Conservation (phyloP, 2,797 vertebrate genomes). For the Paramormyrops hopkinsi region DNA sequence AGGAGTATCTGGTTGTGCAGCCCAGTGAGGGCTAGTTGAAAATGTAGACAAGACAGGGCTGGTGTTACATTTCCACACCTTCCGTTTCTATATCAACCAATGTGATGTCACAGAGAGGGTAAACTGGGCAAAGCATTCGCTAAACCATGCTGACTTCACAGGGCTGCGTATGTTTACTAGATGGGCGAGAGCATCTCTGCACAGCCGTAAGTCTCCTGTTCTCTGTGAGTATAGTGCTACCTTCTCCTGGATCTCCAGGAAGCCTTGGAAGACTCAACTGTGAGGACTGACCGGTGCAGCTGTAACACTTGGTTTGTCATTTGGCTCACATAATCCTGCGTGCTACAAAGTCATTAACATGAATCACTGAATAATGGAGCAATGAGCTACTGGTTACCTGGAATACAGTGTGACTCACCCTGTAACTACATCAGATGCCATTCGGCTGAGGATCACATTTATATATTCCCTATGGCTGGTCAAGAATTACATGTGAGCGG, state of each 20-base stretch:
- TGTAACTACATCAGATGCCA: neutral
- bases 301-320: neutral
- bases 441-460: neutral
- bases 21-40: neutral
- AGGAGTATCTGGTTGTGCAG: neutral
- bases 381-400: neutral
- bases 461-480: neutral
- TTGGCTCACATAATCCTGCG: neutral
- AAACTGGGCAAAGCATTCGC: neutral
- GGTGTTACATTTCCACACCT: neutral
- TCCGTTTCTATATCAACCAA: neutral
- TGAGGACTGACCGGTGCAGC: neutral
- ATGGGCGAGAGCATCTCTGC: neutral
- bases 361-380: neutral
- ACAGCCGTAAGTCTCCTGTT: neutral
- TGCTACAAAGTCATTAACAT: neutral
- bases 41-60: neutral
- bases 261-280: neutral
- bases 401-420: neutral
- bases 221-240: neutral
- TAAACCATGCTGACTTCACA: neutral
- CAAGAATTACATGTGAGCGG: neutral
- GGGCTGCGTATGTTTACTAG: neutral
- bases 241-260: neutral
- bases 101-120: neutral